Conservation (phyloP, 2,888 invertebrate genomes). For the Cephus runcator region DNA sequence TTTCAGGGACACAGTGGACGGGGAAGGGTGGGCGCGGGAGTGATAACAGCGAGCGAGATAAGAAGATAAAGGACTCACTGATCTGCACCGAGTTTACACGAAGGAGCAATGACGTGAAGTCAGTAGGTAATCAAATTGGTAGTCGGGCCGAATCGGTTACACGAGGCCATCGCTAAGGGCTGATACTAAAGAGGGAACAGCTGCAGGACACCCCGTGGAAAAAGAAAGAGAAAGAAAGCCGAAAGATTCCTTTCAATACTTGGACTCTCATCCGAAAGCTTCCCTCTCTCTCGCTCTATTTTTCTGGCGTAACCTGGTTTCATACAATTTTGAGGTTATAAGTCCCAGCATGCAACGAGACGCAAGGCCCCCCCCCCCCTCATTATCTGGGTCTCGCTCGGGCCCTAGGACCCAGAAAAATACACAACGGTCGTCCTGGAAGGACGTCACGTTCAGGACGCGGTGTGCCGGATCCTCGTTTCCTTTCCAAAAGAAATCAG, state of each 20-base stretch:
- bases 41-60: not conserved
- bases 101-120: not conserved
- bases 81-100: not conserved
- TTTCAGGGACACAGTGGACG: not conserved
- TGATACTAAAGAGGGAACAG: conserved; percentile 36
- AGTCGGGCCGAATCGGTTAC: not conserved
- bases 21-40: not conserved
- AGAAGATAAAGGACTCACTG: not conserved
- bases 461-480: not conserved
- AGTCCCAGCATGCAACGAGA: not conserved
- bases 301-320: conserved; percentile 19
- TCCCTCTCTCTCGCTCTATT: conserved; percentile 17
- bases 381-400: conserved; percentile 19
- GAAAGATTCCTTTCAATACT: conserved; percentile 35
- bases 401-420: conserved; percentile 20
- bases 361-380: not conserved
- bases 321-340: not conserved
- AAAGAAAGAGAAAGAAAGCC: not conserved
- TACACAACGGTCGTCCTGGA: conserved; percentile 37
- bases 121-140: not conserved
- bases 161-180: not conserved
- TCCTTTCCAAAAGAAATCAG: not conserved
- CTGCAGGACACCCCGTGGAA: conserved; percentile 46
- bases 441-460: conserved; percentile 1
- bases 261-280: conserved; percentile 45